Conservation (phyloP, 2,797 vertebrate species). For the Mormyrops attenuatus region DNA sequence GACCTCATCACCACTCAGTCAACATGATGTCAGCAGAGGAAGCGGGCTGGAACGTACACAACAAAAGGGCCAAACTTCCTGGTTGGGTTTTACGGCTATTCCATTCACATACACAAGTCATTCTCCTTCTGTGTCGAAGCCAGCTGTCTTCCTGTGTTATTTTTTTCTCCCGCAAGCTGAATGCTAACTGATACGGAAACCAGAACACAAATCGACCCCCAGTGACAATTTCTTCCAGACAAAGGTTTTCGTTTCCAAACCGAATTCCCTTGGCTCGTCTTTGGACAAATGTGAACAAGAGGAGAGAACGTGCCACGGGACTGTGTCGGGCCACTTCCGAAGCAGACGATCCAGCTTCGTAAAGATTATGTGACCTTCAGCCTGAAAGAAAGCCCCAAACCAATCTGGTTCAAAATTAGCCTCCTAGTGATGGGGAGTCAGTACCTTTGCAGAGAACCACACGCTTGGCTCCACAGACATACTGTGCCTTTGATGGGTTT, state of each 20-base stretch:
- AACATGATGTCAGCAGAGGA: conserved; percentile 3
- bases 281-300: not conserved
- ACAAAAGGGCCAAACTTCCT: not conserved
- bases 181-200: not conserved
- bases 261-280: not conserved
- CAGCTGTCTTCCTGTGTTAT: not conserved
- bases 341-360: not conserved
- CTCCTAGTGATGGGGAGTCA: not conserved
- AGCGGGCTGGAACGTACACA: not conserved
- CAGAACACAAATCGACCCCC: not conserved
- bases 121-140: not conserved
- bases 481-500: conserved; percentile 29
- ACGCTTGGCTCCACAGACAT: not conserved
- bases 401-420: not conserved
- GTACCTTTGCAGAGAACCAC: not conserved
- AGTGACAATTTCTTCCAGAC: not conserved
- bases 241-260: not conserved
- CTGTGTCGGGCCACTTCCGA: not conserved
- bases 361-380: not conserved
- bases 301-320: not conserved
- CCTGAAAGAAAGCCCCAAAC: not conserved
- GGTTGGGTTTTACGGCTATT: not conserved
- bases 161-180: not conserved
- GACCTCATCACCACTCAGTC: not conserved
- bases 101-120: not conserved